Evolutionary conservation across 2,888 invertebrate genomes (phyloP).

Genomic region (Mesoligia furuncula): DNA sequence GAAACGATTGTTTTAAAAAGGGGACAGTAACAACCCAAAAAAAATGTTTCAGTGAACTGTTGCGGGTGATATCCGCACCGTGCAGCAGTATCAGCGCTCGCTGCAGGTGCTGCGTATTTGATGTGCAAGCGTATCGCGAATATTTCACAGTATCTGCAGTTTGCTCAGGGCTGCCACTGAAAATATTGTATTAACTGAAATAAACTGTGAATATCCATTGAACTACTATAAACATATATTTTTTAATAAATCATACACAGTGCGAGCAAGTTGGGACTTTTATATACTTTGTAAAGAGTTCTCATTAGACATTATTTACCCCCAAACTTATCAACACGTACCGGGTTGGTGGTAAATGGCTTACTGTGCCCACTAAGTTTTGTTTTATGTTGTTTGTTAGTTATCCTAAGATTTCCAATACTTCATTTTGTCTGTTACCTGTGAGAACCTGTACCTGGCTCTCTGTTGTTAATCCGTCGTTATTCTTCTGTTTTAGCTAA

Average conservation of each 20-base stretch:
- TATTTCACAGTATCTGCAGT: conserved; percentile 37
- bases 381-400: not conserved
- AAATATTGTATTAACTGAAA: not conserved
- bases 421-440: not conserved
- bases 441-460: not conserved
- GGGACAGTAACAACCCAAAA: not conserved
- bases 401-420: not conserved
- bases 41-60: no score
- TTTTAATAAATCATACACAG: not conserved
- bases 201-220: not conserved
- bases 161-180: conserved; percentile 28
- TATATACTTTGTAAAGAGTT: not conserved
- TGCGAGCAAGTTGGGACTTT: no score
- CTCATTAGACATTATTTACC: not conserved
- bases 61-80: no score
- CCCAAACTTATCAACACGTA: no score
- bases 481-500: not conserved
- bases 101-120: conserved; percentile 30
- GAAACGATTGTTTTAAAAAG: not conserved
- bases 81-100: conserved; percentile 23
- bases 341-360: not conserved
- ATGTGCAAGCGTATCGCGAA: conserved; percentile 37
- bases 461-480: not conserved
- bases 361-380: not conserved
- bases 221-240: not conserved